Conservation (phyloP, 2,113 vertebrate genomes). For the Megaceryle maxima region DNA sequence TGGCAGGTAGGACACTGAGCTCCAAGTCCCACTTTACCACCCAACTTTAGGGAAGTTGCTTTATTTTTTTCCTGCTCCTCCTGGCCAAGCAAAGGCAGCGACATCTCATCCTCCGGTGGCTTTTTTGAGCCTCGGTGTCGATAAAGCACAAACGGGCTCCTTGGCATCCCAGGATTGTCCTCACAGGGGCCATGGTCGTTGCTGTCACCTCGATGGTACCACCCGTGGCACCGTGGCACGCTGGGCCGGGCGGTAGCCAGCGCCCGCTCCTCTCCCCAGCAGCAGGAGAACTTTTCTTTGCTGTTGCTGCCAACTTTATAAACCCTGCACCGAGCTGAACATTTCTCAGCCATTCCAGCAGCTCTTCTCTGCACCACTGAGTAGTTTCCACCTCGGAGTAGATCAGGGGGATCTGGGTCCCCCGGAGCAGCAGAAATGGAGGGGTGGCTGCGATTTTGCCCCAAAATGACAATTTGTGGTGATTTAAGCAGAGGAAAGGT, state of each 20-base stretch:
- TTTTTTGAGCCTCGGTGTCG: fast-evolving
- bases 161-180: background rate
- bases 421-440: background rate
- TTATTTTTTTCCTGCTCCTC: background rate
- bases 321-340: background rate
- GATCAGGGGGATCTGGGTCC: background rate
- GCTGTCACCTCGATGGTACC: background rate
- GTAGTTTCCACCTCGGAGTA: background rate
- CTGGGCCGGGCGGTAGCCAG: background rate
- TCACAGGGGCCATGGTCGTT: background rate
- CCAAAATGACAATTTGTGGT: no score
- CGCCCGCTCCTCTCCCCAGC: background rate
- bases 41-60: background rate
- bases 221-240: background rate
- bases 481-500: background rate
- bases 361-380: background rate
- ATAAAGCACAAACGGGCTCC: background rate
- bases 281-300: background rate
- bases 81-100: background rate
- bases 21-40: background rate
- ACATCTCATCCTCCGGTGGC: background rate
- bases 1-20: background rate
- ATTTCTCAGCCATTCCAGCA: background rate
- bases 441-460: background rate
- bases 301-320: fast-evolving